Evolutionary conservation across 1,140 invertebrate species (phyloP).

Genomic region (Phocides pigmalion): DNA sequence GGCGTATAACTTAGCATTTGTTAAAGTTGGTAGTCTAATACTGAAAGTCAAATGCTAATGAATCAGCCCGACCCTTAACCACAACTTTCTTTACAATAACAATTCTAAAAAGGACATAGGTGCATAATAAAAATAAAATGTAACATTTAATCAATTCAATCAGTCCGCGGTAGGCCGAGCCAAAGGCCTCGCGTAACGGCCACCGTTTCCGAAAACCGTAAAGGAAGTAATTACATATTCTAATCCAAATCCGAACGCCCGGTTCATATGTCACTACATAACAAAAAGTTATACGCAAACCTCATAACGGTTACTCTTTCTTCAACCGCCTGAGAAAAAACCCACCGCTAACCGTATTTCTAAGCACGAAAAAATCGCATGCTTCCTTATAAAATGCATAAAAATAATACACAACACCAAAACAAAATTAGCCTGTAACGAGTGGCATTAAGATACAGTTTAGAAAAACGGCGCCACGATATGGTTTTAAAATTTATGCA

Average conservation of each 20-base stretch:
- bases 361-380: constrained; percentile 74
- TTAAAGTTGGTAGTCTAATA: neutral
- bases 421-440: constrained; percentile 49
- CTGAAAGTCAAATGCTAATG: neutral
- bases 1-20: neutral
- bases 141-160: constrained; percentile 27
- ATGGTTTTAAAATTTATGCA: constrained; percentile 79
- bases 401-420: constrained; percentile 46
- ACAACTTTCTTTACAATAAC: constrained; percentile 2
- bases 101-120: constrained; percentile 13
- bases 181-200: constrained; percentile 44
- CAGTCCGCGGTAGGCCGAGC: constrained; percentile 14
- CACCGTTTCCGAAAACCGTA: constrained; percentile 78
- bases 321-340: constrained; percentile 76
- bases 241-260: constrained; percentile 69
- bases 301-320: constrained; percentile 72
- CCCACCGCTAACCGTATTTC: constrained; percentile 65
- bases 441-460: constrained; percentile 32
- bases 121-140: constrained; percentile 21
- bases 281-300: constrained; percentile 62
- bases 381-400: constrained; percentile 65
- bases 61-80: neutral
- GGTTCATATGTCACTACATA: constrained; percentile 78
- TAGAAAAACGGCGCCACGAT: constrained; percentile 28
- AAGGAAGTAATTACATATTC: constrained; percentile 83